Conservation (phyloP, 2,797 vertebrate genomes). For the Characodon lateralis region DNA sequence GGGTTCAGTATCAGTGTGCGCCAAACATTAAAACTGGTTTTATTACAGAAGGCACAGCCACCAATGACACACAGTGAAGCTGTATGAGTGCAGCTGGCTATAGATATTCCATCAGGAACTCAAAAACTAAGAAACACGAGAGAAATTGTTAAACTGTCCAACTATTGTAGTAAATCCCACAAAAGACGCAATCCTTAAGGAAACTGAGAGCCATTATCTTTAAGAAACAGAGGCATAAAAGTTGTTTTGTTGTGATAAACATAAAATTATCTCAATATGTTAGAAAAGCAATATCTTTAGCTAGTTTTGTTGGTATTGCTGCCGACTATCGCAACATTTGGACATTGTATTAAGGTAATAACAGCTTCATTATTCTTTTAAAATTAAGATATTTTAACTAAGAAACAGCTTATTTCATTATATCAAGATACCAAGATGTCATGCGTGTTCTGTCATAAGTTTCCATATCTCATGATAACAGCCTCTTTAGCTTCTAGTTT, state of each 20-base stretch:
- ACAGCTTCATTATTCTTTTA: no score
- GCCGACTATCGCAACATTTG: background rate
- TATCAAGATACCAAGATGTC: background rate
- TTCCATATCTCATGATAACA: background rate
- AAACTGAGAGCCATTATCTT: background rate
- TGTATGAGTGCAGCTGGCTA: background rate
- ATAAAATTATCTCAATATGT: background rate
- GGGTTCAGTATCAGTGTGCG: background rate
- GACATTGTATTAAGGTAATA: no score
- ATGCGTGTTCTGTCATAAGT: background rate
- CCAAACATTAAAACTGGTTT: background rate
- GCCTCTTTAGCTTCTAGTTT: background rate
- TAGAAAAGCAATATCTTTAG: background rate
- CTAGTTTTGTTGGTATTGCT: background rate
- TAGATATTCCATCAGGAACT: no score
- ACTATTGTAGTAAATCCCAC: background rate
- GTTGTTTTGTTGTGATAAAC: background rate
- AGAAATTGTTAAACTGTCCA: background rate
- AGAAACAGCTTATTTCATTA: background rate
- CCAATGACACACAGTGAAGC: background rate
- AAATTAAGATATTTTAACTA: background rate
- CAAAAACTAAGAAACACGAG: no score
- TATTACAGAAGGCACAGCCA: background rate
- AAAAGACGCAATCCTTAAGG: background rate
- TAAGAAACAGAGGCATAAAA: background rate